phyloP scores from a whole-genome alignment of 2,888 invertebrate species.

The Pammene aurita region DNA sequence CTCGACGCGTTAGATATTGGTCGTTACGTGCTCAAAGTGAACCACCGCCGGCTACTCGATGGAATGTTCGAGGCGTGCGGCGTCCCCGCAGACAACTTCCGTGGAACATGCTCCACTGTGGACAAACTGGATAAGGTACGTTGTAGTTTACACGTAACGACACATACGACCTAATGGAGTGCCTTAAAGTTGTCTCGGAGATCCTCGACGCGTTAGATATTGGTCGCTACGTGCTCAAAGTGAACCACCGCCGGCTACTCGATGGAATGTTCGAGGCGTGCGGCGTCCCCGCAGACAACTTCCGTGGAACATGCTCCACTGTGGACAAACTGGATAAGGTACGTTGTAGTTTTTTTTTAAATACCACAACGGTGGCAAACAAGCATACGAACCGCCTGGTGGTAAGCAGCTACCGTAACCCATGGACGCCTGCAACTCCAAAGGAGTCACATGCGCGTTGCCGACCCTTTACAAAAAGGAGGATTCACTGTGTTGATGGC shows the following conservation, averaged over 20 bases:
- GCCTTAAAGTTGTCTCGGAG: conserved; percentile 96
- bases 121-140: conserved; percentile 99
- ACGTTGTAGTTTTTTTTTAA: no score
- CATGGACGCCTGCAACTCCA: no score
- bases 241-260: conserved; percentile 96
- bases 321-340: conserved; percentile 99
- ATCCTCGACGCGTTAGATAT: conserved; percentile 92
- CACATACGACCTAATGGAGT: conserved; percentile 83
- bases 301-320: conserved; percentile 97
- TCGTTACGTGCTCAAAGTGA: conserved; percentile 95
- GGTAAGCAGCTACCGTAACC: no score
- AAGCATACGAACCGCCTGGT: no score
- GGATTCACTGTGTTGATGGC: no score
- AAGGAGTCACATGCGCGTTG: no score
- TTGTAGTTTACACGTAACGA: no score
- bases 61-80: conserved; percentile 99
- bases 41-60: conserved; percentile 96
- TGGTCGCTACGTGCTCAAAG: conserved; percentile 94
- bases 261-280: conserved; percentile 99
- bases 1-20: conserved; percentile 92
- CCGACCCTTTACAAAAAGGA: no score
- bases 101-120: conserved; percentile 97
- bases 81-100: conserved; percentile 94
- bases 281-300: conserved; percentile 95
- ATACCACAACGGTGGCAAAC: no score